phyloP scores from a whole-genome alignment of 2,797 vertebrate genomes.

The Synanceia verrucosa region DNA sequence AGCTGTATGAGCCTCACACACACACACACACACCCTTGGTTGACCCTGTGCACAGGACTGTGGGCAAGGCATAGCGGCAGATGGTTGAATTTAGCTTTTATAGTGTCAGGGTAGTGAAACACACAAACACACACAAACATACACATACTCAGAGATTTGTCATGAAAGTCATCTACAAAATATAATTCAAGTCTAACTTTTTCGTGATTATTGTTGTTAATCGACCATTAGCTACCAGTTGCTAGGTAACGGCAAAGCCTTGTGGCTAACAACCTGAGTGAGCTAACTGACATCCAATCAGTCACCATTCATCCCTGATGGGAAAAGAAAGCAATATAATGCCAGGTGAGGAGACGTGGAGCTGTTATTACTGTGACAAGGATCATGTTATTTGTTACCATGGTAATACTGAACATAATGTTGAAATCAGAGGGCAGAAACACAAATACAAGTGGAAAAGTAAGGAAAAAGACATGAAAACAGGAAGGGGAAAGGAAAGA shows the following conservation, averaged over 20 bases:
- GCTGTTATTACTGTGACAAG: background rate
- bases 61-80: conserved; percentile 31
- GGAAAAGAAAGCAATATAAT: background rate
- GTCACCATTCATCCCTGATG: conserved; percentile 38
- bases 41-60: conserved; percentile 8
- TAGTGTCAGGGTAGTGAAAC: conserved; percentile 19
- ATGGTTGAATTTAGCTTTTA: conserved; percentile 43
- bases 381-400: background rate
- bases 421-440: background rate
- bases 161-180: conserved; percentile 29
- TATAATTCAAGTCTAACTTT: conserved; percentile 27
- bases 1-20: background rate
- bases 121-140: background rate
- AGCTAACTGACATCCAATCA: conserved; percentile 39
- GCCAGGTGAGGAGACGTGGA: background rate
- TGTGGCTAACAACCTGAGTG: conserved; percentile 6
- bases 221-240: conserved; percentile 39
- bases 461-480: background rate
- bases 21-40: conserved; percentile 1
- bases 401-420: background rate
- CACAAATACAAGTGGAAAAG: background rate
- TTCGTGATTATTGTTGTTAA: conserved; percentile 43
- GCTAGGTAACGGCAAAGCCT: conserved; percentile 34
- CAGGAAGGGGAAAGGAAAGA: background rate
- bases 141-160: background rate